Conservation (phyloP, 2,797 vertebrate genomes). For the Phoxinus dragarum region DNA sequence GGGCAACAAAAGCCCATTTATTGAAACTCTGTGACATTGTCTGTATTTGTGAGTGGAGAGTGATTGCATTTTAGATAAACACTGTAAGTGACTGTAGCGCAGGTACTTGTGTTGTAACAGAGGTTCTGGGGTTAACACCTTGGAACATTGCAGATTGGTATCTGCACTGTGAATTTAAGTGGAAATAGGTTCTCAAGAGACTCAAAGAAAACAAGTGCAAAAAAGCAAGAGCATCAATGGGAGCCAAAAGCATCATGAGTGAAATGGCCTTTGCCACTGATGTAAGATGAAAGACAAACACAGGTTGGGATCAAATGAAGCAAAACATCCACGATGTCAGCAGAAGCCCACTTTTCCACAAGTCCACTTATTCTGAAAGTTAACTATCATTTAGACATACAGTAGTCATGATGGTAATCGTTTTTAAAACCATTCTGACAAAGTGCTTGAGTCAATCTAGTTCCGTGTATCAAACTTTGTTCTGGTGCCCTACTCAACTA, state of each 20-base stretch:
- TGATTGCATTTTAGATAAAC: slow-evolving; percentile 76
- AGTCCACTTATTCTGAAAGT: background rate
- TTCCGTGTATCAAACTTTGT: background rate
- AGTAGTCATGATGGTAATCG: background rate
- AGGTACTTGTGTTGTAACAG: slow-evolving; percentile 42
- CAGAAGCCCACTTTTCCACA: background rate
- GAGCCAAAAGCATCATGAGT: slow-evolving; percentile 33
- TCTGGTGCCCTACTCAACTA: background rate
- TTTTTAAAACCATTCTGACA: background rate
- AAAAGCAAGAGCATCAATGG: slow-evolving; percentile 27
- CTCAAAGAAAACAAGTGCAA: slow-evolving; percentile 34
- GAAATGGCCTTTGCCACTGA: slow-evolving; percentile 36
- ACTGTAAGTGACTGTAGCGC: slow-evolving; percentile 59
- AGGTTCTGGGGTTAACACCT: slow-evolving; percentile 48
- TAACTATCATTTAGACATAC: slow-evolving; percentile 1
- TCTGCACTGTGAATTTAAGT: slow-evolving; percentile 40
- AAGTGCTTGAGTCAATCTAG: background rate
- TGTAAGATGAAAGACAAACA: slow-evolving; percentile 29
- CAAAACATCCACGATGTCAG: slow-evolving; percentile 3
- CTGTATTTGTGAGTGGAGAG: slow-evolving; percentile 68
- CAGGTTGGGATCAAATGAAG: slow-evolving; percentile 25
- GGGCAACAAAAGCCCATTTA: slow-evolving; percentile 65
- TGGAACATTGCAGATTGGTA: slow-evolving; percentile 52
- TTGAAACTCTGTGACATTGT: slow-evolving; percentile 70
- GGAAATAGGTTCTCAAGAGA: slow-evolving; percentile 34